phyloP scores from a whole-genome alignment of 1,140 invertebrate genomes.

The Nasonia longicornis region DNA sequence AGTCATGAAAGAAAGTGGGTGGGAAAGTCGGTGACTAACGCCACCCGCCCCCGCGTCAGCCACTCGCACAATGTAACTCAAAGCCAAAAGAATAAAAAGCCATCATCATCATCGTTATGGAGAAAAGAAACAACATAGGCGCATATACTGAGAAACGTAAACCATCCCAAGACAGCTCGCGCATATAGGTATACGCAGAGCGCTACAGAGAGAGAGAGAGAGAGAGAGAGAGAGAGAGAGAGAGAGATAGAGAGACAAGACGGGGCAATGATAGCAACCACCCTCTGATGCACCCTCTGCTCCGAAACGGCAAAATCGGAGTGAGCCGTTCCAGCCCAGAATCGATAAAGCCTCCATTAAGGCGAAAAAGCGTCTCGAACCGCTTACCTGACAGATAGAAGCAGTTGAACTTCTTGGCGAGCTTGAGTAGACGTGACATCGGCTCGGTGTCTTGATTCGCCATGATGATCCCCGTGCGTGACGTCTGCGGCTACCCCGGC shows the following conservation, averaged over 20 bases:
- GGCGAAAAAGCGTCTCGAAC: neutral
- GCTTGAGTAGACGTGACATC: conserved; percentile 78
- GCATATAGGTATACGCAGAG: neutral
- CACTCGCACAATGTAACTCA: neutral
- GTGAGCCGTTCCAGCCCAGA: no score
- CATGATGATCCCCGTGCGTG: conserved; percentile 60
- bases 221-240: no score
- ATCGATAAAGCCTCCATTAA: neutral
- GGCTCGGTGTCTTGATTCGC: conserved; percentile 68
- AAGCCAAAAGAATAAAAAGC: no score
- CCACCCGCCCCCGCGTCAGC: neutral
- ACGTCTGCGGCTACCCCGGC: conserved; percentile 20
- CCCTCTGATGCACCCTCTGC: neutral
- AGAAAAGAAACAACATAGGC: neutral
- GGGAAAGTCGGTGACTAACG: conserved; percentile 12
- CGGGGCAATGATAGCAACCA: neutral
- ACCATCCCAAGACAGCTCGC: neutral
- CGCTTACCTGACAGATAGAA: conserved; percentile 84
- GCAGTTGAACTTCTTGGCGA: conserved; percentile 87
- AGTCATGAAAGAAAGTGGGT: no score
- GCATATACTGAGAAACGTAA: neutral
- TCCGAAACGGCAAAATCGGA: no score
- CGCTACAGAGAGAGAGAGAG: no score
- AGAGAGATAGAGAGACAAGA: no score
- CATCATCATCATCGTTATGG: no score